A percentile compares a stretch with the other conserved stretches of the same genome.
Evolutionary conservation across 2,888 invertebrate genomes (phyloP).

Genomic region (Stictocephala bisonia): DNA sequence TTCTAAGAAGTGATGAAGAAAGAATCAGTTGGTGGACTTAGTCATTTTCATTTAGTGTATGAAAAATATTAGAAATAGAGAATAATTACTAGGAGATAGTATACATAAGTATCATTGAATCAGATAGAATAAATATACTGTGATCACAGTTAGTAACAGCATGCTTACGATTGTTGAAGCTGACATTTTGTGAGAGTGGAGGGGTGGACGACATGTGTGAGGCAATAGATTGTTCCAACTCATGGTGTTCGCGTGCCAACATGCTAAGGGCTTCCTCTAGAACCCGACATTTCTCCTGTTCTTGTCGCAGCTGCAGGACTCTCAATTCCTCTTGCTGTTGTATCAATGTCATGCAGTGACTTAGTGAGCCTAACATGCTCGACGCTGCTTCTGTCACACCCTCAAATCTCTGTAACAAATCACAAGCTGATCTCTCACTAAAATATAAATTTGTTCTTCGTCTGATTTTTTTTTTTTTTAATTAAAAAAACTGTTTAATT

Average conservation of each 20-base stretch:
- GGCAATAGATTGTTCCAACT: constrained; percentile 73
- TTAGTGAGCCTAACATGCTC: constrained; percentile 69
- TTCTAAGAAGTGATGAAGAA: too few species aligned
- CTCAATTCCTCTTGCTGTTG: constrained; percentile 71
- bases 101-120: too few species aligned
- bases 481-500: too few species aligned
- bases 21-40: too few species aligned
- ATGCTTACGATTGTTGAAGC: constrained; percentile 44
- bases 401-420: constrained; percentile 66
- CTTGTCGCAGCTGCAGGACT: constrained; percentile 65
- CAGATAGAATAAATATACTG: not conserved
- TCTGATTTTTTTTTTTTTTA: too few species aligned
- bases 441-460: too few species aligned
- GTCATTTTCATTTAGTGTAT: too few species aligned
- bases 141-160: too few species aligned
- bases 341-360: constrained; percentile 73
- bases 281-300: constrained; percentile 72
- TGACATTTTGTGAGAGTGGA: constrained; percentile 39
- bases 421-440: not conserved
- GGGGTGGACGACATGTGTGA: constrained; percentile 67
- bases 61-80: too few species aligned
- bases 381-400: constrained; percentile 71
- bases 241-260: constrained; percentile 75
- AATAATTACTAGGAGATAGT: too few species aligned
- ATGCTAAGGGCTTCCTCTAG: constrained; percentile 76